Percentiles rank a stretch among this genome's conserved stretches.
phyloP scores from a whole-genome alignment of 2,113 vertebrate species.

The Bubo bubo region DNA sequence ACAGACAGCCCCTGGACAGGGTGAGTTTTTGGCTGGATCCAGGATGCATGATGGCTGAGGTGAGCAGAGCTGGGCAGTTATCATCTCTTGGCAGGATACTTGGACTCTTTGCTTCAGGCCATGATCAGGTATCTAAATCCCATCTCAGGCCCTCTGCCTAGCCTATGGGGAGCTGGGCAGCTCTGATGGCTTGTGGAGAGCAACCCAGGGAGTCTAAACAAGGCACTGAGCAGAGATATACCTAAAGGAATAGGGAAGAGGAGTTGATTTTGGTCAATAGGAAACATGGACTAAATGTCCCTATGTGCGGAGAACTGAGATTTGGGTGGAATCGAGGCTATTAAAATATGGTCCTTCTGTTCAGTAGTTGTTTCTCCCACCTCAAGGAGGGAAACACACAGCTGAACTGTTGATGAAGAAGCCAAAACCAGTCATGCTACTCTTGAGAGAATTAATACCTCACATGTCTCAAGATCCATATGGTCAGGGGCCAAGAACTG shows the following conservation, averaged over 20 bases:
- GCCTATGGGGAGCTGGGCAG: neutral
- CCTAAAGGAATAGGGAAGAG: neutral
- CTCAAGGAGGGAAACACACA: neutral
- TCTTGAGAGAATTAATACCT: neutral
- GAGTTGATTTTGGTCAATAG: neutral
- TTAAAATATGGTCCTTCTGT: neutral
- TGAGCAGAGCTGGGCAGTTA: neutral
- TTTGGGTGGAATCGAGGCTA: neutral
- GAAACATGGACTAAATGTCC: neutral
- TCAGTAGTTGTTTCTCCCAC: neutral
- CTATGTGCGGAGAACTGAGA: neutral
- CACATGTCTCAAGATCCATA: neutral
- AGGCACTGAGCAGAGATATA: neutral
- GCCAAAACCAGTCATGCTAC: neutral
- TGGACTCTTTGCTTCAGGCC: neutral
- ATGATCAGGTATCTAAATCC: neutral
- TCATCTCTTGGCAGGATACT: neutral
- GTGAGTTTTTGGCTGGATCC: neutral
- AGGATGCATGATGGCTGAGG: neutral
- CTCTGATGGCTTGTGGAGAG: neutral
- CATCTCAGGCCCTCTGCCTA: neutral
- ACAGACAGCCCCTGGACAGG: neutral
- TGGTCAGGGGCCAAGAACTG: neutral
- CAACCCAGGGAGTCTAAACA: neutral
- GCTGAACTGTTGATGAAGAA: neutral